Percentiles rank a stretch among this genome's conserved stretches.
phyloP scores from a whole-genome alignment of 1,140 invertebrate genomes.

The Drosophila orosa region DNA sequence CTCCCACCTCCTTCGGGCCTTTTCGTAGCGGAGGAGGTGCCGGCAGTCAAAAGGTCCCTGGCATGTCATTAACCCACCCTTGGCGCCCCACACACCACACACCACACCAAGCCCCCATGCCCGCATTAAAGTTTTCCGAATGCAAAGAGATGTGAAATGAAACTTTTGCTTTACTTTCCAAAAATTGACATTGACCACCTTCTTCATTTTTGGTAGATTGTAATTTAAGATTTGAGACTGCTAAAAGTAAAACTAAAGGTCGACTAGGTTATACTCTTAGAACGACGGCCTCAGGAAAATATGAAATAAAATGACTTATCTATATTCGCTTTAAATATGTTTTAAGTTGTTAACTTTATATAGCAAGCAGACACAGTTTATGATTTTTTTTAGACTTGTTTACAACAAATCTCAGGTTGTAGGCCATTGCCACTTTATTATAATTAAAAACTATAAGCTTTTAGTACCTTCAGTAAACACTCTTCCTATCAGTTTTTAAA shows the following conservation, averaged over 20 bases:
- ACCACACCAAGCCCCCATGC: slow-evolving; percentile 10
- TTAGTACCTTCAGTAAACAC: not conserved
- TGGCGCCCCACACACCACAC: not conserved
- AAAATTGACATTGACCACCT: slow-evolving; percentile 62
- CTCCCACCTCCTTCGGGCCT: not conserved
- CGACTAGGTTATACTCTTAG: slow-evolving; percentile 28
- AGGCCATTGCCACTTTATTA: not conserved
- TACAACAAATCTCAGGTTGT: not conserved
- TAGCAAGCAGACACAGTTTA: not conserved
- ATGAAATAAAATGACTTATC: no score
- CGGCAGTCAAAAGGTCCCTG: slow-evolving; percentile 43
- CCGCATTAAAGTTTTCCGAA: slow-evolving; percentile 38
- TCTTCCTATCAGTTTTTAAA: not conserved
- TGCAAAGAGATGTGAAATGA: slow-evolving; percentile 54
- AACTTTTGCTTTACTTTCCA: slow-evolving; percentile 54
- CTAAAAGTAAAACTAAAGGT: not conserved
- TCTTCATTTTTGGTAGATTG: slow-evolving; percentile 31
- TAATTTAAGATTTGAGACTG: slow-evolving; percentile 55
- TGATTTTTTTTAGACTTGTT: not conserved
- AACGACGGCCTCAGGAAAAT: not conserved
- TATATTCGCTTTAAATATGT: not conserved
- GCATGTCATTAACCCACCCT: slow-evolving; percentile 51
- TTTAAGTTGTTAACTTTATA: not conserved
- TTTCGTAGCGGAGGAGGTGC: not conserved
- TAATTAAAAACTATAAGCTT: not conserved